Percentiles rank a stretch among this genome's conserved stretches.
Evolutionary conservation across 2,888 invertebrate species (phyloP).

Genomic region (Drosophila kambysellisi): DNA sequence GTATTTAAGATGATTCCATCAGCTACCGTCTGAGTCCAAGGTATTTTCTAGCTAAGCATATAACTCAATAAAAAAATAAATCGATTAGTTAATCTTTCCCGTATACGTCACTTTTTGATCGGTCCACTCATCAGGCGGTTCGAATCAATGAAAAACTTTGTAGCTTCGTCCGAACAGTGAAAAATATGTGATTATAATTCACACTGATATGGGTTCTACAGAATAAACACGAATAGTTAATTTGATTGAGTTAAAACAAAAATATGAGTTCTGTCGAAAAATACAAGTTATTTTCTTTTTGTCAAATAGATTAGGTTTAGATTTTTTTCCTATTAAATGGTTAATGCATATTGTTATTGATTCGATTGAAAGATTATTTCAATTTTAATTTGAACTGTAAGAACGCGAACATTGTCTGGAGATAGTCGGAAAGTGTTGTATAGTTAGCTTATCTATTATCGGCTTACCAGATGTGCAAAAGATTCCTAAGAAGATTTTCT

Average conservation of each 20-base stretch:
- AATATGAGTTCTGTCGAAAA: not conserved
- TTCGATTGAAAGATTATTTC: not conserved
- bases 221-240: no score
- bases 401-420: not conserved
- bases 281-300: not conserved
- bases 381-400: not conserved
- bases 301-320: not conserved
- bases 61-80: not conserved
- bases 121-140: not conserved
- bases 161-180: not conserved
- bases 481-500: not conserved
- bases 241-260: not conserved
- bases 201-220: no score
- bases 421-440: not conserved
- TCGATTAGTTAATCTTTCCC: not conserved
- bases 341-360: not conserved
- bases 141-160: not conserved
- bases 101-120: not conserved
- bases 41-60: not conserved
- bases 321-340: not conserved
- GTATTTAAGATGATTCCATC: not conserved
- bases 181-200: not conserved
- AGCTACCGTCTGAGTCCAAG: no score
- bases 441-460: not conserved
- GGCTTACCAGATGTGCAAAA: not conserved